Percentiles rank a stretch among this genome's conserved stretches.
Conservation (phyloP, 2,888 invertebrate genomes). For the Caenorhabditis japonica region DNA sequence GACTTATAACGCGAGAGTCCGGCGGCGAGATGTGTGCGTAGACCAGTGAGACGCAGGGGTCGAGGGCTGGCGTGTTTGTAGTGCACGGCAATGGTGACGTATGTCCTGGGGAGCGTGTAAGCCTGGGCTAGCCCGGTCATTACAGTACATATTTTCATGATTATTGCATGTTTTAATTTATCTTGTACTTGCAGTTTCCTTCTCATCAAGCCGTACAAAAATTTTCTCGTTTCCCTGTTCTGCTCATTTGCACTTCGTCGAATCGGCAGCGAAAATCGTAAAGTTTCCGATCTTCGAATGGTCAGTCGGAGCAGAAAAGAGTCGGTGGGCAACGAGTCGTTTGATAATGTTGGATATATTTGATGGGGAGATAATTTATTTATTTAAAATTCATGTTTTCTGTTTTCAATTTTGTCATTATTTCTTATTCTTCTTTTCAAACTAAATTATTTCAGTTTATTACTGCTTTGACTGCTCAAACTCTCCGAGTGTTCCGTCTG, state of each 20-base stretch:
- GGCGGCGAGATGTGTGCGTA: too few species aligned
- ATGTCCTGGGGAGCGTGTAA: too few species aligned
- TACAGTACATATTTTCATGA: too few species aligned
- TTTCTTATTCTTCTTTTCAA: background rate
- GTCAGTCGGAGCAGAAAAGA: conserved; percentile 1
- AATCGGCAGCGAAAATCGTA: background rate
- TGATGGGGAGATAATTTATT: conserved; percentile 20
- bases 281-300: conserved; percentile 20
- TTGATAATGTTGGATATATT: conserved; percentile 30
- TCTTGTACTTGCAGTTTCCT: conserved; percentile 32
- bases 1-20: too few species aligned
- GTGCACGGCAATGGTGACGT: too few species aligned
- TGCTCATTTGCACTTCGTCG: conserved; percentile 10
- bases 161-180: too few species aligned
- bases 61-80: too few species aligned
- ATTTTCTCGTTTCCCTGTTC: conserved; percentile 16
- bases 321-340: conserved; percentile 20
- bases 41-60: too few species aligned
- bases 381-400: background rate
- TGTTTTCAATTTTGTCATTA: background rate
- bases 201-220: conserved; percentile 32
- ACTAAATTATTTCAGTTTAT: background rate
- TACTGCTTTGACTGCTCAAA: background rate
- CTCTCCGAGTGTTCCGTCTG: conserved; percentile 9
- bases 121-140: too few species aligned